Base-by-base conservation (phyloP, 2,113 vertebrate species). In the Cyphomyrus discorhynchus region DNA sequence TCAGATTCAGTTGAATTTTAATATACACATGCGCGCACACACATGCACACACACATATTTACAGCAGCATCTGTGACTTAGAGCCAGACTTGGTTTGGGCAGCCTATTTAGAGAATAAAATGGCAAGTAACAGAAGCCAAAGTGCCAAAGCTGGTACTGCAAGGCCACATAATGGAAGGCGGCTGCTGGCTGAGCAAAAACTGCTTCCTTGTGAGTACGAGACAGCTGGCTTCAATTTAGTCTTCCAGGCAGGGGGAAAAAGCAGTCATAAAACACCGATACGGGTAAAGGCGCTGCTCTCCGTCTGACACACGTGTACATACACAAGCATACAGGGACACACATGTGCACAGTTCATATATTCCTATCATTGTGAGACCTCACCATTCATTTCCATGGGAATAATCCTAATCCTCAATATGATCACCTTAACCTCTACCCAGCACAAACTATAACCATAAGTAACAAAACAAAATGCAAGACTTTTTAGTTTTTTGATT, bases 161-260 rank as follows among this genome's bases (percentile, higher is more conserved):
- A 56, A 86, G 77, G n/a, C 49, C 86, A 77, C 82, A 87, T 80
- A 91, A 89, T 80, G 52, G 46, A 56, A 24, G 82, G 50, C 50
- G 24, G 11, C 88, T 52, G 56, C 19, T 45, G 45, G 66, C 39
- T 2, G 82, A 45, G 13, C 39, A 19, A 58, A 89, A 74, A 90
- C 89, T 42, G 88, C 88, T 77, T 87, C 66, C 82, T 45, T 39
- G 80, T 35, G 90, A 80, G 47, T 13, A 74, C 87, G 82, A 90
- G 58, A 49, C 35, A 77, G 47, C 46, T 2, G 13, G 83, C 82
- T 89, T 86, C 56, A 83, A 62, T 47, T 27, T 39, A 46, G n/a
- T 21, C 52, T 70, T 31, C 77, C 49, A 31, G 88, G 49, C 1
- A 82, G 21, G 87, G 45, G 52, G 50, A 21, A 49, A 88, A 66